phyloP scores from a whole-genome alignment of 2,888 invertebrate species.

The Callinectes sapidus region DNA sequence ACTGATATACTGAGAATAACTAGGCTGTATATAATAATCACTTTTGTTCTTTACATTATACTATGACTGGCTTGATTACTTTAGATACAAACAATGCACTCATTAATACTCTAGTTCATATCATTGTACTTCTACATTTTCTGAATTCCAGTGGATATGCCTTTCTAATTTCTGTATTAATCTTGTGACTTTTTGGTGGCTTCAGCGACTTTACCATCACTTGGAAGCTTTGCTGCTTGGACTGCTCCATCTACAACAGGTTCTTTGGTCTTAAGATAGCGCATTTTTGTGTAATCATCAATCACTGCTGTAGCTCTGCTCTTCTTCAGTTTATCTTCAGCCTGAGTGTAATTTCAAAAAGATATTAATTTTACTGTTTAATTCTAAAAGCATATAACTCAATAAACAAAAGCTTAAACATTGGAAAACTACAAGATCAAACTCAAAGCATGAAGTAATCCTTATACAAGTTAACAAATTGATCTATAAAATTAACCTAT shows the following conservation, averaged over 20 bases:
- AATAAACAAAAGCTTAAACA: not conserved
- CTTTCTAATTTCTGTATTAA: not conserved
- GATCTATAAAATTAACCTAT: not conserved
- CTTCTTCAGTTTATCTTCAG: conserved; percentile 61
- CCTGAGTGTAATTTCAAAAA: conserved; percentile 41
- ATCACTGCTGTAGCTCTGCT: conserved; percentile 48
- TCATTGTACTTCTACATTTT: not conserved
- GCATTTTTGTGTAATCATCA: conserved; percentile 59
- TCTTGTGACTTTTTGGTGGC: not conserved
- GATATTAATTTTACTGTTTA: not conserved
- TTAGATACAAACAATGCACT: not conserved
- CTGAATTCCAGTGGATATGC: not conserved
- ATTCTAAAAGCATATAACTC: not conserved
- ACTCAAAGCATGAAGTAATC: not conserved
- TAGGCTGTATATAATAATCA: not conserved
- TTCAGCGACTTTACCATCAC: not conserved
- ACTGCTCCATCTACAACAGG: not conserved
- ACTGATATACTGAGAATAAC: not conserved
- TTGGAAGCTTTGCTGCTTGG: not conserved
- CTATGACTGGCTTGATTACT: not conserved
- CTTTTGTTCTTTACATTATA: not conserved
- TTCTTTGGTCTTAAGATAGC: conserved; percentile 52
- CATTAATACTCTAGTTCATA: not conserved
- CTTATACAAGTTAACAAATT: not conserved
- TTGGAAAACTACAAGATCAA: not conserved